phyloP scores from a whole-genome alignment of 2,888 invertebrate species.

The Ophraella communa region DNA sequence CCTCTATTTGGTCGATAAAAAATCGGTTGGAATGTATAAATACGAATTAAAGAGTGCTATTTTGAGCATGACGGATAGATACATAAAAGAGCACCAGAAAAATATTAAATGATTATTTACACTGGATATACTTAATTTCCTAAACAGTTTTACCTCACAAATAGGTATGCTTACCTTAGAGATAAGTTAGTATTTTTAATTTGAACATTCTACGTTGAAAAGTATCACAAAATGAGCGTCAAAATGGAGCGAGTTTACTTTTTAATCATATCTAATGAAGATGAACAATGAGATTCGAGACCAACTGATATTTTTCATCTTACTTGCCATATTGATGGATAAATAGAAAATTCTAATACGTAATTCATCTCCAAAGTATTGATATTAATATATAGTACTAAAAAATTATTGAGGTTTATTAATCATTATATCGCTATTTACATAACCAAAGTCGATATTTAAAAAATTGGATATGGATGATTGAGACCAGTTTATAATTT shows the following conservation, averaged over 20 bases:
- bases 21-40: no score
- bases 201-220: no score
- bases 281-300: no score
- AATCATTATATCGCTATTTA: neutral
- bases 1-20: neutral
- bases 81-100: constrained; percentile 4
- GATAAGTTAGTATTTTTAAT: neutral
- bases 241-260: no score
- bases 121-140: neutral
- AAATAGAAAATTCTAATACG: neutral
- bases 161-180: neutral
- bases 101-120: neutral
- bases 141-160: neutral
- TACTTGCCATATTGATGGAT: no score
- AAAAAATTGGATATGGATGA: neutral
- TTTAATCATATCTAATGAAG: no score
- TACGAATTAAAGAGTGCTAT: neutral
- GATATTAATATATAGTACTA: no score
- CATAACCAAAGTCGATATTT: neutral
- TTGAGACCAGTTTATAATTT: neutral
- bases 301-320: no score
- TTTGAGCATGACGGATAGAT: no score
- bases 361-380: neutral
- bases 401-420: neutral
- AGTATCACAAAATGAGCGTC: no score